Conservation (phyloP, 92 coral and sea anemone species). For the Muricea muricata region DNA sequence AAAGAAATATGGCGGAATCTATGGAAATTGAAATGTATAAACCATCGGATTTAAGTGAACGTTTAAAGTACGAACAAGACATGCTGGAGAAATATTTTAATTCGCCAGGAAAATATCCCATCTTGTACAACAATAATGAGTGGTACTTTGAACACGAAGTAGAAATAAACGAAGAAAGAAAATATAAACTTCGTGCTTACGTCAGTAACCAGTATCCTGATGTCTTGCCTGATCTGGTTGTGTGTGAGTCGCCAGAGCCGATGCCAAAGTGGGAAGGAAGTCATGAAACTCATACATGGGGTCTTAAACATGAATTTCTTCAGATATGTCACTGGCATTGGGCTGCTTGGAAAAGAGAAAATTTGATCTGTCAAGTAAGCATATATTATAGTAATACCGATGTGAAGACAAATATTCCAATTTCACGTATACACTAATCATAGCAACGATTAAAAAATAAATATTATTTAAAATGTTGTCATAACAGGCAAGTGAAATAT, state of each 20-base stretch:
- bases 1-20: background rate
- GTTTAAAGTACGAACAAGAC: background rate
- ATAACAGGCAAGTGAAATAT: too few relatives aligned
- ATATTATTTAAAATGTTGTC: too few relatives aligned
- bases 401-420: too few relatives aligned
- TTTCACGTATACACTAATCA: too few relatives aligned
- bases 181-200: conserved; percentile 20
- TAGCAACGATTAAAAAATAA: too few relatives aligned
- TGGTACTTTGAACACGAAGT: conserved; percentile 23
- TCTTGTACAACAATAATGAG: background rate
- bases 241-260: conserved; percentile 1
- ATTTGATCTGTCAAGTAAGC: background rate
- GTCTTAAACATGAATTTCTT: background rate
- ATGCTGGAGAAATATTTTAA: background rate
- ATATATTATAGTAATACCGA: too few relatives aligned
- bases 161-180: background rate
- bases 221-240: conserved; percentile 8
- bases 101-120: background rate
- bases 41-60: background rate
- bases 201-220: background rate
- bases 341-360: conserved; percentile 12
- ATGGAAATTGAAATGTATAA: background rate
- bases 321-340: conserved; percentile 18
- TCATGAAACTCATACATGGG: conserved; percentile 16
- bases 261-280: conserved; percentile 5